Evolutionary conservation across 1,140 invertebrate genomes (phyloP).

Genomic region (Sweltsa coloradensis): DNA sequence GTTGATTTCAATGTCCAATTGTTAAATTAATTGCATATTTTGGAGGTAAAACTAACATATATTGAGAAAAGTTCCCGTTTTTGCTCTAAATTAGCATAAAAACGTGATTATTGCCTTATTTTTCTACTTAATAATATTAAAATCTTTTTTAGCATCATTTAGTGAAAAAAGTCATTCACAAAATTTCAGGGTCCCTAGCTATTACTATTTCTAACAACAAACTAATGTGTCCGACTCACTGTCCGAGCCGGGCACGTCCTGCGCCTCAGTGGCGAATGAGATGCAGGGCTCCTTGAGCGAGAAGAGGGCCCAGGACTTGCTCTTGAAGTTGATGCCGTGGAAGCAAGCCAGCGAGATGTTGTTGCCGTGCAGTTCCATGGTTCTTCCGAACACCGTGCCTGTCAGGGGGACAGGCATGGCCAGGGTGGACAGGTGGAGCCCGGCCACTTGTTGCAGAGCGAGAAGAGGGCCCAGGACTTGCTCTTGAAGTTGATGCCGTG

Average conservation of each 20-base stretch:
- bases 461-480: constrained; percentile 93
- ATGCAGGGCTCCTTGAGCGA: constrained; percentile 89
- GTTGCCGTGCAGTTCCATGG: constrained; percentile 68
- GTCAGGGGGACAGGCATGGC: constrained; percentile 42
- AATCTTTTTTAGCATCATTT: neutral
- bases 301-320: constrained; percentile 94
- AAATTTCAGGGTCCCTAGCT: neutral
- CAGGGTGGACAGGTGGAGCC: constrained; percentile 61
- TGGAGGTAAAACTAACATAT: too few species aligned
- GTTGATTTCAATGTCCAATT: too few species aligned
- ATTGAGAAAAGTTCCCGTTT: neutral
- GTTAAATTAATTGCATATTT: too few species aligned
- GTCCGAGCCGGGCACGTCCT: constrained; percentile 59
- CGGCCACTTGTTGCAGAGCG: too few species aligned
- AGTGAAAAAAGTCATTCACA: neutral
- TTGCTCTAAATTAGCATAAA: neutral
- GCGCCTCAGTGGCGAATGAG: constrained; percentile 88
- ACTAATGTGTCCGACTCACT: constrained; percentile 29
- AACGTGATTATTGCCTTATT: neutral
- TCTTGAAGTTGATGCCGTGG: constrained; percentile 94
- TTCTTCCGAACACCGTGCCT: constrained; percentile 83
- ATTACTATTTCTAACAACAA: too few species aligned
- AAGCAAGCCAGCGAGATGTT: constrained; percentile 94
- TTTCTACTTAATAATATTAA: neutral
- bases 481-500: constrained; percentile 95